These are phyloP conservation scores for Heliconius hewitsoni DNA, from an alignment of 1,140 invertebrate genomes.

Conservation along the genomic window DNA sequence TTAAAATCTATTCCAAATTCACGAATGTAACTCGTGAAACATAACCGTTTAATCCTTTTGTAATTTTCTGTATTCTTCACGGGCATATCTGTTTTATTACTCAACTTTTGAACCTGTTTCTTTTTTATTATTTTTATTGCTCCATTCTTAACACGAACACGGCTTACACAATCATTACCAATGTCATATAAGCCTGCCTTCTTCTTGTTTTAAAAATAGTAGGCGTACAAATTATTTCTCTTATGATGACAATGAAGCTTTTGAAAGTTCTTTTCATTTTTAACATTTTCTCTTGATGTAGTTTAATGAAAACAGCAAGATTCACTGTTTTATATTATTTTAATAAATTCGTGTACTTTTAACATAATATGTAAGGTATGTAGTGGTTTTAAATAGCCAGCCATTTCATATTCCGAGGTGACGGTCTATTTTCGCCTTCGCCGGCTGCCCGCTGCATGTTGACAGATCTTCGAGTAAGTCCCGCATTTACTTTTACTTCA, in stretches of 20 bases:
- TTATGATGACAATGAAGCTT: background rate
- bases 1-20: background rate
- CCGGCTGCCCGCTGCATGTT: constrained; percentile 39
- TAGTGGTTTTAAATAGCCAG: constrained; percentile 54
- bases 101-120: constrained; percentile 25
- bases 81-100: background rate
- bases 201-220: constrained; percentile 21
- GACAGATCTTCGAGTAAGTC: constrained; percentile 46
- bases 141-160: constrained; percentile 21
- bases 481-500: constrained; percentile 29
- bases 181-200: constrained; percentile 19
- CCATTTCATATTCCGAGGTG: constrained; percentile 68
- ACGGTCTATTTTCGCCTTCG: constrained; percentile 63
- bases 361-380: constrained; percentile 37
- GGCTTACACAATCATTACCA: constrained; percentile 19
- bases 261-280: constrained; percentile 1
- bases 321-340: background rate
- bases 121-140: constrained; percentile 23
- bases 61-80: constrained; percentile 12
- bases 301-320: background rate
- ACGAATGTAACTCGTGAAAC: background rate
- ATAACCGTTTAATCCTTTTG: background rate
- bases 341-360: background rate
- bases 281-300: background rate
- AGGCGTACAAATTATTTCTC: constrained; percentile 7